A percentile compares a stretch with the other conserved stretches of the same genome.
phyloP scores from a whole-genome alignment of 2,797 vertebrate species.

The Rhabdophis nuchalis region DNA sequence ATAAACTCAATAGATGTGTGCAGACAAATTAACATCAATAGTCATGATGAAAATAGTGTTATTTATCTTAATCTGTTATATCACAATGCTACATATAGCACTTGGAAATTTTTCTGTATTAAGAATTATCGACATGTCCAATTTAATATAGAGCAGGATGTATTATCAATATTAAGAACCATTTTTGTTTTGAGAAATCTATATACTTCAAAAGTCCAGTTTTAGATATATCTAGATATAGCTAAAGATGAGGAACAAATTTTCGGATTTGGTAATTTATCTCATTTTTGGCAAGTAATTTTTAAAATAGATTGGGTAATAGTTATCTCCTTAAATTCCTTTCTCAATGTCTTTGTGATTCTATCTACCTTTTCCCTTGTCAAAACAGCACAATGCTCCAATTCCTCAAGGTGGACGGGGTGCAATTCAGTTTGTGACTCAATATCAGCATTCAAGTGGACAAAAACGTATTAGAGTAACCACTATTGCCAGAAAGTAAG shows the following conservation, averaged over 20 bases:
- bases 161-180: not conserved
- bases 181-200: not conserved
- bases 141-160: not conserved
- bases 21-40: not conserved
- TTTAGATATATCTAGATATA: not conserved
- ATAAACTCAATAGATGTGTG: not conserved
- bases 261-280: not conserved
- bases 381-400: constrained; percentile 87
- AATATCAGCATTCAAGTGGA: constrained; percentile 94
- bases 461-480: constrained; percentile 91
- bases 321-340: not conserved
- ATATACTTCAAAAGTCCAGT: not conserved
- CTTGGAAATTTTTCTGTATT: not conserved
- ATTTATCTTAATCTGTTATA: not conserved
- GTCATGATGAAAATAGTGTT: not conserved
- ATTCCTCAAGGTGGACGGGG: constrained; percentile 94
- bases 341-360: not conserved
- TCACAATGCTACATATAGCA: not conserved
- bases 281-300: not conserved
- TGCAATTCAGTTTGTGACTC: constrained; percentile 90
- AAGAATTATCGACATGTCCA: not conserved
- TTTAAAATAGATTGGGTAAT: constrained; percentile 25
- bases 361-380: constrained; percentile 33
- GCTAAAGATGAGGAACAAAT: not conserved
- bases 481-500: constrained; percentile 91